Evolutionary conservation across 2,888 invertebrate genomes (phyloP), one percentile per base, ranked within the genome.

Genomic region (Cecidostiba fungosa): DNA sequence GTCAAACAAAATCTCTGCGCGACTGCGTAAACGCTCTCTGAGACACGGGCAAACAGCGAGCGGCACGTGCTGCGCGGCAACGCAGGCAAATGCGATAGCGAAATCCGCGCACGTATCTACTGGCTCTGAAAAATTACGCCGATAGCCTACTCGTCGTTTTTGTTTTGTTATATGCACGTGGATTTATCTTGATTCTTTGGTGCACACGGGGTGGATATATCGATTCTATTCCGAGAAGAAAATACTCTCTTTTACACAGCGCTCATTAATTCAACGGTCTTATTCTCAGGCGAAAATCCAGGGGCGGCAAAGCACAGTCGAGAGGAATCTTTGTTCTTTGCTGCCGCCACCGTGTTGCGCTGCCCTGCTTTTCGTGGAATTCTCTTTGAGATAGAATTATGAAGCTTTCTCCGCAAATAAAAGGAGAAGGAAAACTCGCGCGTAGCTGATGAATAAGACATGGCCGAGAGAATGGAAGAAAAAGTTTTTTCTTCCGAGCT

Each of bases 361-460:
- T 0, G 23, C 10, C 10, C 19, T 14, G 1, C 26, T 47, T 26
- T 14, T 47, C 36, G 36, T 16, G 12, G 59, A 69, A 82, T 69
- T 74, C 47, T 74, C 59, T 82, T 82, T 59, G 54, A 43, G 62
- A 82, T 74, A 32, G 62, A 82, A 74, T 82, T 82, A 82, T 29
- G 62, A 74, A 82, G 47, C 81, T 72, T 70, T 79, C 26, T 50
- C 39, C 39, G 29, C 54, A 59, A 73, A 74, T 19, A 50, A 50
- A 76, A 62, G 19, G 62, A 23, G 62, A 26, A 62, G 62, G 16
- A 1, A 16, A 66, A 50, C 26, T 36, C 19, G 82, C 19, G 82
- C n/a, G 10, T 19, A 16, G 47, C 32, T 77, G 77, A 82, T 82
- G 77, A 83, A 77, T 77, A 77, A 77, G 59, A 69, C 66, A 77